Percentiles rank a stretch among this genome's conserved stretches.
These are phyloP conservation scores for Leptestheria dahalacensis DNA, from an alignment of 1,140 invertebrate species.

Conservation along the genomic window DNA sequence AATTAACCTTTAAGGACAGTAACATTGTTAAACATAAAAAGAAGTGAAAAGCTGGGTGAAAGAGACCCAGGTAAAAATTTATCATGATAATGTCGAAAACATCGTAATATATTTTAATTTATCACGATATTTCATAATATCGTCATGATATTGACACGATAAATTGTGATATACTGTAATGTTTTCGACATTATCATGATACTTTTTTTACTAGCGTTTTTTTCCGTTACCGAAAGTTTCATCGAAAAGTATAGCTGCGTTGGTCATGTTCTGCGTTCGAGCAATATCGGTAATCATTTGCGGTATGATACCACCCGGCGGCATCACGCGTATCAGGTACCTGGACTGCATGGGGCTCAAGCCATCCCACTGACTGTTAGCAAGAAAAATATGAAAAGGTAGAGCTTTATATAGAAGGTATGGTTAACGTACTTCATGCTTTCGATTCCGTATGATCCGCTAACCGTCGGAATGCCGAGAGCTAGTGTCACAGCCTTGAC, in stretches of 20 bases:
- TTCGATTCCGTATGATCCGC: conserved; percentile 67
- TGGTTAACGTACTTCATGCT: conserved; percentile 22
- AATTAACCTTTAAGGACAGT: no score
- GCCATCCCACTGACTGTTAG: conserved; percentile 49
- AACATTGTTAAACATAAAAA: no score
- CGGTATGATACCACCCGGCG: conserved; percentile 64
- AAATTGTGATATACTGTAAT: no score
- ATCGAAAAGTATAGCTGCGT: conserved; percentile 80
- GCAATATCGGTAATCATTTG: conserved; percentile 66
- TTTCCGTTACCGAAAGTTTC: conserved; percentile 62
- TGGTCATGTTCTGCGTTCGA: conserved; percentile 63
- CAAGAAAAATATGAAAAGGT: neutral
- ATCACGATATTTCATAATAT: no score
- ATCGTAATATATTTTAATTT: conserved; percentile 5
- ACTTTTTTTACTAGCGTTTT: no score
- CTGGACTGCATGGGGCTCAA: conserved; percentile 46
- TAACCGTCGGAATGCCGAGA: conserved; percentile 62
- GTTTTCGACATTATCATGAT: no score
- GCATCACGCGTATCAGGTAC: conserved; percentile 54
- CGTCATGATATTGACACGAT: no score
- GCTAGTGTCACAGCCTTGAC: conserved; percentile 64
- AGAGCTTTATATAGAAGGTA: neutral
- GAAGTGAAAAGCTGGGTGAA: no score
- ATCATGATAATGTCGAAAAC: no score
- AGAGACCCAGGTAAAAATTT: no score